These are phyloP conservation scores for Stenoptilia bipunctidactyla DNA, from an alignment of 2,888 invertebrate species.

Conservation along the genomic window DNA sequence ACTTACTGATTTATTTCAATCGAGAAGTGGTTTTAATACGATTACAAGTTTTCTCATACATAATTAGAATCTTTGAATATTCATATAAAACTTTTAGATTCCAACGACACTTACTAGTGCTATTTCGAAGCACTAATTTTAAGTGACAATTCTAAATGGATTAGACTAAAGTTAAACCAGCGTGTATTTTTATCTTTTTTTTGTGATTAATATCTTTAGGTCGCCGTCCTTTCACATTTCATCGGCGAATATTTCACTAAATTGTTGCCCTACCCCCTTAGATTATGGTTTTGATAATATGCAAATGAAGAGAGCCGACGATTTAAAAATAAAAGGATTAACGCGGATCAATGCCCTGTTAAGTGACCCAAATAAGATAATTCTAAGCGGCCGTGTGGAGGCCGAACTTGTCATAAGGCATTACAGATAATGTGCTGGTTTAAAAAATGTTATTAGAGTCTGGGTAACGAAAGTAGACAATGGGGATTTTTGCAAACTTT, in stretches of 20 bases:
- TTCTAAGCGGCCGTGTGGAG: constrained; percentile 38
- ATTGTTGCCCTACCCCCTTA: constrained; percentile 50
- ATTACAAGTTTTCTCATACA: constrained; percentile 26
- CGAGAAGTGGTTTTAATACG: constrained; percentile 27
- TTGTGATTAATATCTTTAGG: constrained; percentile 22
- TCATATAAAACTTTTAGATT: too few species aligned
- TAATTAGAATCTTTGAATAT: constrained; percentile 31
- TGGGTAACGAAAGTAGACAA: too few species aligned
- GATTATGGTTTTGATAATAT: constrained; percentile 60
- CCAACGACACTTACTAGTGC: too few species aligned
- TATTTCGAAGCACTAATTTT: too few species aligned
- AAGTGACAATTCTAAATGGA: too few species aligned
- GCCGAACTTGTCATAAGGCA: constrained; percentile 53
- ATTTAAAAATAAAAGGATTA: constrained; percentile 57
- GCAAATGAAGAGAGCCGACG: constrained; percentile 43
- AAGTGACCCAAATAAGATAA: constrained; percentile 65
- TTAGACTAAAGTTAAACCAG: too few species aligned
- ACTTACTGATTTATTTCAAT: constrained; percentile 34
- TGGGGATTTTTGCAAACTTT: too few species aligned
- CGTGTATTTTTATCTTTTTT: too few species aligned
- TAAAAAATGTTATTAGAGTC: too few species aligned
- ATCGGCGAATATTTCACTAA: constrained; percentile 56
- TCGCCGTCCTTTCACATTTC: constrained; percentile 48
- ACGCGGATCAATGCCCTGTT: constrained; percentile 47
- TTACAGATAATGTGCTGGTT: constrained; percentile 24